Evolutionary conservation across 2,797 vertebrate genomes (phyloP), one percentile per base, ranked within the genome.

Genomic region (Astyanax mexicanus): DNA sequence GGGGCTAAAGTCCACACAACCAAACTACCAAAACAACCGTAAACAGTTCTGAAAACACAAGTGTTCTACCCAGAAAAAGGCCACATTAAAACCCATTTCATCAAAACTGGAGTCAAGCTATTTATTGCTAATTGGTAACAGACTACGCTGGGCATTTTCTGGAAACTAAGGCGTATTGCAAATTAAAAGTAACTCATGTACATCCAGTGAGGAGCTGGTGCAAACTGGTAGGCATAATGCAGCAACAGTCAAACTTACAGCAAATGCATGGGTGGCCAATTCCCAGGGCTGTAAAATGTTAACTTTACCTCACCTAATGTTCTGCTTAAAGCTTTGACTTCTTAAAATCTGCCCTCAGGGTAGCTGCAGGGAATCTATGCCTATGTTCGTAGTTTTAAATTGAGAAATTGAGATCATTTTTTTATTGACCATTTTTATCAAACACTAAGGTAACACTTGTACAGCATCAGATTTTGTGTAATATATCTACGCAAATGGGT

Each of bases 11-110:
- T 54, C 4, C 21, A 47, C 21, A 6, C 27, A 72, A 65, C 52
- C 25, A 58, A 60, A 49, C 6, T 68, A 52, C 44, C 1, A 11
- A 49, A 25, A 47, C 23, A n/a, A 45, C 13, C 12, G 38, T 19
- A 70, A 60, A 42, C 65, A 35, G 19, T 49, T 70, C 2, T 25
- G 23, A 35, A 49, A 69, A 70, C 25, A 47, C 25, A 37, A 64
- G 37, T 2, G 27, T 47, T 74, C 17, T 72, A 61, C 38, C 32
- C 70, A 69, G 44, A 38, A 64, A 72, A 44, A 35, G 11, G 3
- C 6, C 3, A 37, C 2, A 64, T 58, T 21, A 57, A 54, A 37
- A 27, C 35, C 21, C 15, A 27, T 21, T 40, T 35, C 1, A 69
- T 40, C 17, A 32, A 67, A 15, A 57, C 10, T 40, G 29, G 29